A percentile compares a stretch with the other conserved stretches of the same genome.
Evolutionary conservation across 1,140 invertebrate species (phyloP).

Genomic region (Pogonomyrmex barbatus): DNA sequence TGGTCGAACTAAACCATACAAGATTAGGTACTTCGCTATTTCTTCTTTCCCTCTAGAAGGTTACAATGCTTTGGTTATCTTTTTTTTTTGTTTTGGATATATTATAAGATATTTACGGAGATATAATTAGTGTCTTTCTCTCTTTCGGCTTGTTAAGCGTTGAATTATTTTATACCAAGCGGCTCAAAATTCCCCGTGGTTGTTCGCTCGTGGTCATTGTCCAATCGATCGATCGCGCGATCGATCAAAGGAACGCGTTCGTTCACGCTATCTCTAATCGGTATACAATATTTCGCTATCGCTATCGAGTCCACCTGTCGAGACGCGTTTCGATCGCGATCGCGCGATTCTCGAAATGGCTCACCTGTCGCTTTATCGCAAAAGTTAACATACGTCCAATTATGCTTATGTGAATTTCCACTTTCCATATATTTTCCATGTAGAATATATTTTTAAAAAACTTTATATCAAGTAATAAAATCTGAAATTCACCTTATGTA

Average conservation of each 20-base stretch:
- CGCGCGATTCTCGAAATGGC: conserved; percentile 64
- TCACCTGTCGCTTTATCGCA: conserved; percentile 69
- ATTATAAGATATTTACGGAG: conserved; percentile 82
- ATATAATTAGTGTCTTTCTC: conserved; percentile 79
- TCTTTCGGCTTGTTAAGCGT: conserved; percentile 70
- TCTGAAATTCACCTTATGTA: background rate
- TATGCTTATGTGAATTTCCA: conserved; percentile 41
- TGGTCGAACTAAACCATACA: conserved; percentile 83
- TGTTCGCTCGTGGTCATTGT: conserved; percentile 58
- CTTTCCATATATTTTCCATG: conserved; percentile 17
- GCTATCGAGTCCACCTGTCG: conserved; percentile 57
- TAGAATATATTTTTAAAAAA: conserved; percentile 1
- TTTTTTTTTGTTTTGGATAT: conserved; percentile 79
- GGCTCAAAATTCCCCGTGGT: conserved; percentile 62
- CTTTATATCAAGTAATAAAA: background rate
- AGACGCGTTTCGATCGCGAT: conserved; percentile 49
- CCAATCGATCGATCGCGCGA: conserved; percentile 65
- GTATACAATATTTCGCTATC: conserved; percentile 74
- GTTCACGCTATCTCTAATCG: conserved; percentile 66
- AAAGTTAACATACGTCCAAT: conserved; percentile 45
- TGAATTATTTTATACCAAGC: conserved; percentile 74
- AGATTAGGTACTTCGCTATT: conserved; percentile 82
- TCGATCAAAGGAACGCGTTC: conserved; percentile 56
- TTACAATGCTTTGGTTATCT: conserved; percentile 82
- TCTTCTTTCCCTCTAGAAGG: conserved; percentile 81